phyloP scores from a whole-genome alignment of 2,113 vertebrate species.

The Pedetes capensis region DNA sequence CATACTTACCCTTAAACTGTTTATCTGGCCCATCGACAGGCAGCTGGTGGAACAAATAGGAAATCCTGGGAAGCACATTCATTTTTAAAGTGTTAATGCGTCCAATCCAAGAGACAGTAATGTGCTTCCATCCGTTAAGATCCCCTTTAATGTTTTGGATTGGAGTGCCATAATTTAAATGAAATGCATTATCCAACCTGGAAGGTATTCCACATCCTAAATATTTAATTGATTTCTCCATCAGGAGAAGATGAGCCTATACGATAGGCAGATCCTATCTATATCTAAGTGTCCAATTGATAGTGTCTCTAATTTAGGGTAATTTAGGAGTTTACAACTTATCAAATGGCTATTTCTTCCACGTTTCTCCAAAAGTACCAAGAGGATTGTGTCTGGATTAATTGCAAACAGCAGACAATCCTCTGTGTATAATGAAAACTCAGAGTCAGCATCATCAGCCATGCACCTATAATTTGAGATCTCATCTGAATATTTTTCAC shows the following conservation, averaged over 20 bases:
- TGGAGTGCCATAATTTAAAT: constrained; percentile 74
- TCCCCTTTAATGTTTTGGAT: constrained; percentile 69
- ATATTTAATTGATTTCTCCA: constrained; percentile 76
- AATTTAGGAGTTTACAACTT: constrained; percentile 82
- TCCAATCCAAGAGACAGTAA: constrained; percentile 65
- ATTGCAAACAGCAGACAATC: constrained; percentile 77
- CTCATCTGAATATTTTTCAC: constrained; percentile 66
- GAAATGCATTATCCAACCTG: constrained; percentile 69
- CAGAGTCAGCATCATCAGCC: constrained; percentile 64
- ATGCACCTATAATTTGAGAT: constrained; percentile 53
- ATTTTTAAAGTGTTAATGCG: constrained; percentile 69
- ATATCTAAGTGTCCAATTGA: constrained; percentile 70
- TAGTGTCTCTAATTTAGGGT: constrained; percentile 69
- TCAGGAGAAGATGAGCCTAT: constrained; percentile 61
- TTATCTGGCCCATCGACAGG: constrained; percentile 65
- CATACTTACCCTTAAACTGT: constrained; percentile 74
- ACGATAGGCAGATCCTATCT: constrained; percentile 67
- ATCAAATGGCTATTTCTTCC: constrained; percentile 76
- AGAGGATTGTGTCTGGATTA: constrained; percentile 76
- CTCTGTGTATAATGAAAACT: constrained; percentile 46
- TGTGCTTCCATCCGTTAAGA: constrained; percentile 70
- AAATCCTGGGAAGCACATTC: constrained; percentile 61
- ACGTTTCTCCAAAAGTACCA: constrained; percentile 72
- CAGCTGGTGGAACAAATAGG: constrained; percentile 78
- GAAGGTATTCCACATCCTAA: constrained; percentile 76